A percentile compares a stretch with the other conserved stretches of the same genome.
Evolutionary conservation across 53 echinoderm and acorn worm genomes (phyloP).

Genomic region (Pentamera pediparva): DNA sequence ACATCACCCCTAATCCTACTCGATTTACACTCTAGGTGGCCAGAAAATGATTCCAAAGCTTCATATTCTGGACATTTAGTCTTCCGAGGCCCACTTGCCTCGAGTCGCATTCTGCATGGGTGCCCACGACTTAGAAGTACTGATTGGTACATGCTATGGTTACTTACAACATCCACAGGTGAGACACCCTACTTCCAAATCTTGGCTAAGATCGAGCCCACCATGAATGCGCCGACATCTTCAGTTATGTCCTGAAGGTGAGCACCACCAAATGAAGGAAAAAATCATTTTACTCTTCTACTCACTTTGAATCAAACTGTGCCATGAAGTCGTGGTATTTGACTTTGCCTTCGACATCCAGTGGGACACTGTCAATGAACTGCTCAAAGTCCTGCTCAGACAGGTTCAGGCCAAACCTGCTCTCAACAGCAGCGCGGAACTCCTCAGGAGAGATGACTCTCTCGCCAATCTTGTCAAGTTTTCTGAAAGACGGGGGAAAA

Average conservation of each 20-base stretch:
- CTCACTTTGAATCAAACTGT: constrained; percentile 92
- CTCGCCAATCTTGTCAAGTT: constrained; percentile 83
- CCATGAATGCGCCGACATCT: too few relatives aligned
- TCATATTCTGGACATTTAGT: too few relatives aligned
- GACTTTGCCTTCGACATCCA: constrained; percentile 88
- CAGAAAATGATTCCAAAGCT: too few relatives aligned
- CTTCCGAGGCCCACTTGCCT: too few relatives aligned
- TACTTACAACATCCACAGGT: too few relatives aligned
- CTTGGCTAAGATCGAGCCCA: too few relatives aligned
- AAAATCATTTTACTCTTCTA: not conserved
- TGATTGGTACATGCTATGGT: too few relatives aligned
- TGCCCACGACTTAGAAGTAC: too few relatives aligned
- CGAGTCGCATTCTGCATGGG: too few relatives aligned
- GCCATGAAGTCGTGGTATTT: constrained; percentile 92
- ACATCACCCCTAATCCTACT: too few relatives aligned
- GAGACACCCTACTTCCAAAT: too few relatives aligned
- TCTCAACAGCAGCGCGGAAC: constrained; percentile 86
- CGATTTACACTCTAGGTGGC: too few relatives aligned
- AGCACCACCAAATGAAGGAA: not conserved
- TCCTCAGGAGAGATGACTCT: constrained; percentile 77
- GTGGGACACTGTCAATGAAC: constrained; percentile 78
- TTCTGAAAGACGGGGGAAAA: constrained; percentile 42
- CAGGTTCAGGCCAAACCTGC: constrained; percentile 65
- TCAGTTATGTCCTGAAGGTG: not conserved
- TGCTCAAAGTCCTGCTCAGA: constrained; percentile 72